Evolutionary conservation across 2,888 invertebrate species (phyloP), one percentile per base, ranked within the genome.

Genomic region (Lasioglossum marginatum): DNA sequence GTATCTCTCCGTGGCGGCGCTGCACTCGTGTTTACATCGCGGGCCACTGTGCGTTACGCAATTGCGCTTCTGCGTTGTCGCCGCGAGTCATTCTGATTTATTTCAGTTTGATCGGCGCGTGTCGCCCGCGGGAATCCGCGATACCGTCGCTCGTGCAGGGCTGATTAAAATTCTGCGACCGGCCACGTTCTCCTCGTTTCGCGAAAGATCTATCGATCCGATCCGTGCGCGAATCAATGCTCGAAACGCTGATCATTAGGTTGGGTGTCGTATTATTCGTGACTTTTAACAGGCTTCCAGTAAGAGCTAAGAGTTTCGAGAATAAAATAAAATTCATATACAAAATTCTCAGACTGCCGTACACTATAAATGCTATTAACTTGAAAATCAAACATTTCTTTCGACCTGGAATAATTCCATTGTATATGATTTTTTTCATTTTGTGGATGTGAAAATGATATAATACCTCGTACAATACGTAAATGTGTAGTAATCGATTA

Each of bases 1-100:
- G 88, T 91, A 88, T 91, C 89, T 91, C 88, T 77, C 83, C 76
- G 74, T 86, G 86, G 72, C 73, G 81, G 63, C 63, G 78, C 57
- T 89, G 89, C 89, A 87, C 84, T 82, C 89, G 83, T 90, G 90
- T 90, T 90, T 90, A 90, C 87, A 89, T 86, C 87, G 79, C 81
- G 87, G 81, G 81, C 85, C 87, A 85, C 79, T 72, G 72, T 75
- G 83, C 86, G 79, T 87, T 81, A 86, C 85, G 87, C 87, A 79
- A 86, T 74, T 77, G 34, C 66, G 66, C 34, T 81, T 78, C 60
- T 37, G 45, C 45, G 27, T 43, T 52, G 70, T 43, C 37, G 74
- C 40, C 40, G 57, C 40, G 48, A 63, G 43, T 77, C 68, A 31
- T 78, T 87, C 79, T 79, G 75, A 81, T 85, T 85, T 81, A 79